Evolutionary conservation across 2,888 invertebrate species (phyloP), one percentile per base, ranked within the genome.

Genomic region (Dasypogon diadema): DNA sequence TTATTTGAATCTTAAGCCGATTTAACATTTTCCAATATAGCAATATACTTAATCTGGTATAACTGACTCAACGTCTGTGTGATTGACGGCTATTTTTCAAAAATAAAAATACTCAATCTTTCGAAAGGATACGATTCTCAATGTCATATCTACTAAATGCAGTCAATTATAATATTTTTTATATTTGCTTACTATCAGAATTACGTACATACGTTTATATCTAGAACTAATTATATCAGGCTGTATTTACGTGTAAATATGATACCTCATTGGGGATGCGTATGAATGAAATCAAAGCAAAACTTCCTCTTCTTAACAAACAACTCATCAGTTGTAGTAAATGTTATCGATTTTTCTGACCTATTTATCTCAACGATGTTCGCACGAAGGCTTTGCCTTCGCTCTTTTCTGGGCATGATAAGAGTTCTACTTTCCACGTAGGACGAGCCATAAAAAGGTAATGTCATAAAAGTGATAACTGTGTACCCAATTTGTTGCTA

Each of bases 281-380:
- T 42, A 42, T 42, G 42, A 42, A 12, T 1, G 12, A 42, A 30
- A 12, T 42, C n/a, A 42, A 42, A 42, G 42, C 42, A 42, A 42
- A 30, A 42, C 42, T 42, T 42, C 42, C 42, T 6, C 42, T 18
- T 54, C 21, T 18, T 3, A 14, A 18, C 16, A 54, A 54, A 54
- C 18, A 54, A 54, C n/a, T 54, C 54, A 18, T 21, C 18, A 14
- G 18, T 10, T 12, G 21, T 54, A 18, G 54, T 54, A 54, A 54
- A 18, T 5, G 54, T 8, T 54, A 54, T 54, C 22, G 54, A 54
- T 54, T 54, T 54, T 54, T 16, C 8, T 54, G 54, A 54, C 54
- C 54, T 54, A 54, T 54, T 54, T 54, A 54, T 54, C 6, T 18
- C 21, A 8, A 3, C 16, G 6, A 22, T 54, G 14, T 5, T 48